Evolutionary conservation across 2,113 vertebrate genomes (phyloP).

Genomic region (Thalassoma bifasciatum): DNA sequence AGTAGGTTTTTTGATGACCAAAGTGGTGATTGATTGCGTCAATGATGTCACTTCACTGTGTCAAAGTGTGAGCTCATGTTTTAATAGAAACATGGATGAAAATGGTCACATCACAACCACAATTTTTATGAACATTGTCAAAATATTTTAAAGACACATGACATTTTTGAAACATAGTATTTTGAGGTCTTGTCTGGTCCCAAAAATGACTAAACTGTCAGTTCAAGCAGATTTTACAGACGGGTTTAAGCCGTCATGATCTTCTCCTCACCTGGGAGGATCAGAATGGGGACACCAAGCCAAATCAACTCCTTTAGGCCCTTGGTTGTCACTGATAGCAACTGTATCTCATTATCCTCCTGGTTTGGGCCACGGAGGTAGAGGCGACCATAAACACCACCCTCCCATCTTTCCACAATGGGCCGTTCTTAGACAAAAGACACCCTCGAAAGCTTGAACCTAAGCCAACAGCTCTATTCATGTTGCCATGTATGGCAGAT

Average conservation of each 20-base stretch:
- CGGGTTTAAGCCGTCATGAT: slow-evolving; percentile 49
- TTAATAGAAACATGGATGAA: no score
- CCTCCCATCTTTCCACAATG: slow-evolving; percentile 71
- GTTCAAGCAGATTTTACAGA: neutral
- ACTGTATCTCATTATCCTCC: slow-evolving; percentile 80
- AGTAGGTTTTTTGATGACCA: no score
- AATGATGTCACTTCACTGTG: no score
- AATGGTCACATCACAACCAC: no score
- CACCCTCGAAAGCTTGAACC: slow-evolving; percentile 70
- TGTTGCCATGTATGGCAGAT: slow-evolving; percentile 76
- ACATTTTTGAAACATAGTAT: no score
- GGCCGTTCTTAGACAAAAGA: slow-evolving; percentile 69
- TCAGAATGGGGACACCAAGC: slow-evolving; percentile 44
- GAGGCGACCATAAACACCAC: slow-evolving; percentile 64
- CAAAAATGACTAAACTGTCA: no score
- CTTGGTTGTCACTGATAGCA: slow-evolving; percentile 75
- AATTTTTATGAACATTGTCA: no score
- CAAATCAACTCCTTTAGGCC: slow-evolving; percentile 56
- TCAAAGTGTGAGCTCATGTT: no score
- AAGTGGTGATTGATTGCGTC: no score
- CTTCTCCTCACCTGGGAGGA: slow-evolving; percentile 55
- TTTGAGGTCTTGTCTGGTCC: no score
- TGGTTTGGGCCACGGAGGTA: slow-evolving; percentile 64
- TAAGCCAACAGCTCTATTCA: slow-evolving; percentile 74
- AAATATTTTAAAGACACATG: no score